Evolutionary conservation across 2,888 invertebrate species (phyloP).

Genomic region (Ophraella communa): DNA sequence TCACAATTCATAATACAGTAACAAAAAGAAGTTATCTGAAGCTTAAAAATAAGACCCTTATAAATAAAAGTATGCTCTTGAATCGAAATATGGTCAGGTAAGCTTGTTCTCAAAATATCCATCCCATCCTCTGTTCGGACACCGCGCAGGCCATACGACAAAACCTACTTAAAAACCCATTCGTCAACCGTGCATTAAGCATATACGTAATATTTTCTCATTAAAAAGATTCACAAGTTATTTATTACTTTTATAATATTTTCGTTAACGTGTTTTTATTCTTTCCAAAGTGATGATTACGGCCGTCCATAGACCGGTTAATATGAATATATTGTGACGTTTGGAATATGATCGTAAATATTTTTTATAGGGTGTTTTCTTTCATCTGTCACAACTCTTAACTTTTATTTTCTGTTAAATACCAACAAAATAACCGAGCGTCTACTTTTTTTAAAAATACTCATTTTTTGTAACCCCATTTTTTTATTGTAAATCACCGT

Average conservation of each 20-base stretch:
- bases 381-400: constrained; percentile 34
- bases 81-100: neutral
- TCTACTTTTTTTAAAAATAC: neutral
- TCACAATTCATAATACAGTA: neutral
- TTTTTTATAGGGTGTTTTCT: constrained; percentile 46
- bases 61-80: constrained; percentile 10
- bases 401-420: constrained; percentile 30
- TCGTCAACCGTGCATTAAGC: constrained; percentile 42
- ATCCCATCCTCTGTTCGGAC: neutral
- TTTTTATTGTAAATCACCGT: neutral
- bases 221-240: constrained; percentile 54
- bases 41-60: neutral
- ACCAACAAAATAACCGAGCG: constrained; percentile 4
- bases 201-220: constrained; percentile 54
- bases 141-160: constrained; percentile 15
- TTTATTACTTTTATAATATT: constrained; percentile 44
- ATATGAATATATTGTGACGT: constrained; percentile 59
- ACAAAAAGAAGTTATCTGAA: neutral
- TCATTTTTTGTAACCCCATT: neutral
- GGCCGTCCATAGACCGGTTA: constrained; percentile 37
- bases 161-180: constrained; percentile 47
- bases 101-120: neutral
- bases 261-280: constrained; percentile 33
- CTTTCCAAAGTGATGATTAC: constrained; percentile 23
- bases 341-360: constrained; percentile 51